Evolutionary conservation across 2,113 vertebrate genomes (phyloP).

Genomic region (Chaetodon auriga): DNA sequence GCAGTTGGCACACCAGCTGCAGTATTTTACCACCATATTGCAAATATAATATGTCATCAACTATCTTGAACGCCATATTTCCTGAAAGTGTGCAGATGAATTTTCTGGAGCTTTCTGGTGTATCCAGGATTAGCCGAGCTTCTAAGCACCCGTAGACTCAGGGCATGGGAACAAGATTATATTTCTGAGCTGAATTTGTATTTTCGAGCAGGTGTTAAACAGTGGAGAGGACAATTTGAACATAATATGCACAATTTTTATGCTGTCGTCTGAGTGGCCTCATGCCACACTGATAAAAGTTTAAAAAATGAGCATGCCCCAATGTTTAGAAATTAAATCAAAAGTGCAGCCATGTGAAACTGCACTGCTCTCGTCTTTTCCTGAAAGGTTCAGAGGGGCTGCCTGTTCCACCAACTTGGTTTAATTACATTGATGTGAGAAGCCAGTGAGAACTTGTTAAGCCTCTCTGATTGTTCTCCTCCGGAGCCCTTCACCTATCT

Average conservation of each 20-base stretch:
- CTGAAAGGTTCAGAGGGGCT: constrained; percentile 27
- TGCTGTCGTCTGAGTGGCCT: background rate
- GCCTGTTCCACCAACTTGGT: constrained; percentile 55
- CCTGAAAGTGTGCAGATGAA: too few species aligned
- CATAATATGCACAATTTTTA: background rate
- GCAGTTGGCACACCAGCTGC: background rate
- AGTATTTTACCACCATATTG: background rate
- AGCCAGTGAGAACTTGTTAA: constrained; percentile 73
- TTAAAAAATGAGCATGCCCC: background rate
- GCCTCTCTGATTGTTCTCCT: constrained; percentile 75
- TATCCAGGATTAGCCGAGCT: background rate
- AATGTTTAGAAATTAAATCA: background rate
- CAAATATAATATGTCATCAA: background rate
- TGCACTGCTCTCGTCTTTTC: background rate
- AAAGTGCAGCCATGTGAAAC: background rate
- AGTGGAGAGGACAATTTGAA: background rate
- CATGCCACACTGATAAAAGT: background rate
- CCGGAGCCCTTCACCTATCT: constrained; percentile 56
- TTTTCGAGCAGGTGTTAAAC: background rate
- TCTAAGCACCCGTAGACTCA: background rate
- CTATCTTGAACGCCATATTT: background rate
- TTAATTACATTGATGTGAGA: constrained; percentile 69
- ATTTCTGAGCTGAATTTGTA: constrained; percentile 1
- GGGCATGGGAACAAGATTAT: background rate
- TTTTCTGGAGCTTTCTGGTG: too few species aligned